Base-by-base conservation (phyloP, 1,140 invertebrate genomes). In the Trichomalopsis sarcophagae region DNA sequence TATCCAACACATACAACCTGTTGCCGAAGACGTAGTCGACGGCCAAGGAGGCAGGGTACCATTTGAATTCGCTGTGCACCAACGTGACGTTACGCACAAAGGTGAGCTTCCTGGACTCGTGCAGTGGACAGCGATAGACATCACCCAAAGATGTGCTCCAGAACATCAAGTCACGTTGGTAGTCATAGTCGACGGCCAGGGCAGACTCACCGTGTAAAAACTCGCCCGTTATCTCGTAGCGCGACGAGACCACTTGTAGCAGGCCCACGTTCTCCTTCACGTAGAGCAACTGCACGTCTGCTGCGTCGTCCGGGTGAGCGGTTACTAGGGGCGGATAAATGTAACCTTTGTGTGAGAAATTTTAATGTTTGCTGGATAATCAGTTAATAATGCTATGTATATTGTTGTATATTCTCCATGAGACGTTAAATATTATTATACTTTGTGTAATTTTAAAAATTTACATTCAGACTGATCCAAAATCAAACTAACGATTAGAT, bases 1-100 rank as follows among this genome's bases (percentile, higher is more conserved):
- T 66, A 27, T 85, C 84, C 7, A 85, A 4, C 0, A 85, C n/a
- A 27, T 85, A 85, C 4, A 85, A 50, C 3, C 79, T 71, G 7
- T 82, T 62, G 6, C 21, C 36, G 0, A 77, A 11, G 9, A 78
- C 76, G 6, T 85, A 50, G 33, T 85, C 84, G 9, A 81, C 74
- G 10, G 71, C 79, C 1, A 84, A 1, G 0, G 77, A 47, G 0
- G 33, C n/a, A 0, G 84, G 77, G 21, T 21, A 30, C 84, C 84
- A 84, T 0, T 71, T 23, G 0, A 11, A 5, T 6, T 81, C 76
- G 5, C 14, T 30, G 27, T 74, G 30, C 0, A 79, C 44, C 17
- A 79, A 30, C 2, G 21, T 80, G 6, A 30, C 68, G 13, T 73
- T 73, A 0, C 7, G 17, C 10, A 76, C 74, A 30, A 10, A 44